Evolutionary conservation across 2,888 invertebrate genomes (phyloP).

Genomic region (Eristalis intricaria): DNA sequence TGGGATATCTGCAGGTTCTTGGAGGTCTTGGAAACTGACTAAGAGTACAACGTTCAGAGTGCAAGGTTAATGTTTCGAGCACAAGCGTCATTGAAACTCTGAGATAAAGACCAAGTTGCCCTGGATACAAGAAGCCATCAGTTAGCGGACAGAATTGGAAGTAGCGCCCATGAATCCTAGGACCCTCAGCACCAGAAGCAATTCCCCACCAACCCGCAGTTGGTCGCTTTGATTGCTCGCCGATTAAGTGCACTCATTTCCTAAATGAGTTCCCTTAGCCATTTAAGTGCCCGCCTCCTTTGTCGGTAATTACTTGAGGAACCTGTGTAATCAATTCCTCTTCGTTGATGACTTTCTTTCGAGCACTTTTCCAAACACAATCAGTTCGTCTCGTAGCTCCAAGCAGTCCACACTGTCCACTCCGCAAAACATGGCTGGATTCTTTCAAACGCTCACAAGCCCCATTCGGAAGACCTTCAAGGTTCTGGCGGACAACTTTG

Average conservation of each 20-base stretch:
- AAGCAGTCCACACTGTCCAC: neutral
- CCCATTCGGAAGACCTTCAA: constrained; percentile 81
- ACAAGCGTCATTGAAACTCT: too few species aligned
- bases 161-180: too few species aligned
- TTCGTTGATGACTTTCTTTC: neutral
- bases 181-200: too few species aligned
- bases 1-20: too few species aligned
- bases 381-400: neutral
- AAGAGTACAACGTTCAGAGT: too few species aligned
- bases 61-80: too few species aligned
- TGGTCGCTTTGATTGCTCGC: too few species aligned
- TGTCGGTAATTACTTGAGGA: neutral
- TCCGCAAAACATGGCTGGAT: neutral
- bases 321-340: neutral
- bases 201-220: too few species aligned
- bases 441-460: neutral
- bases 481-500: constrained; percentile 8
- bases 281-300: neutral
- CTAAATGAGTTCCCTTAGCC: neutral
- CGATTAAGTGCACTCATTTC: neutral
- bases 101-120: too few species aligned
- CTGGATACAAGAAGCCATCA: too few species aligned
- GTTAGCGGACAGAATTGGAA: too few species aligned
- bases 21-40: too few species aligned
- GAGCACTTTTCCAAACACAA: neutral